phyloP scores from a whole-genome alignment of 2,113 vertebrate genomes.

The Danionella cerebrum region DNA sequence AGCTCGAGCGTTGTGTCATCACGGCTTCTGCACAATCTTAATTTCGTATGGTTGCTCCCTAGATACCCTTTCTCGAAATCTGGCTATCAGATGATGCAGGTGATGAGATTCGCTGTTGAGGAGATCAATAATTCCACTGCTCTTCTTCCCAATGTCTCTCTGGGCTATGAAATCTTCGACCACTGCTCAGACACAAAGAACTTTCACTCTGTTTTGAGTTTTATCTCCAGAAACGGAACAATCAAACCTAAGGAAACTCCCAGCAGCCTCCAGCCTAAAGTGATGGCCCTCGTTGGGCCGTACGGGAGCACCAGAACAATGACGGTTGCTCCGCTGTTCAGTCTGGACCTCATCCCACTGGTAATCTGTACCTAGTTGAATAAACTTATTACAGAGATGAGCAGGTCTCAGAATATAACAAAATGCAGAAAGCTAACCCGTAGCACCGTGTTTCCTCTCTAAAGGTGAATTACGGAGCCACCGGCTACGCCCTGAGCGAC shows the following conservation, averaged over 20 bases:
- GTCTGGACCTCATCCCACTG: slow-evolving; percentile 66
- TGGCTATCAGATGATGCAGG: slow-evolving; percentile 64
- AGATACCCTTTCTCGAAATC: slow-evolving; percentile 49
- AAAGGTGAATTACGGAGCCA: slow-evolving; percentile 74
- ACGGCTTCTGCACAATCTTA: not conserved
- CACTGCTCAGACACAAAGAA: slow-evolving; percentile 59
- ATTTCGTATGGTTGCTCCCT: not conserved
- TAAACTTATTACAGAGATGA: too few relatives aligned
- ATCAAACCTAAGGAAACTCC: slow-evolving; percentile 27
- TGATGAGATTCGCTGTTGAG: slow-evolving; percentile 71
- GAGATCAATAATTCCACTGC: slow-evolving; percentile 77
- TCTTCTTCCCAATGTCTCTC: slow-evolving; percentile 71
- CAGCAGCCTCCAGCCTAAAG: slow-evolving; percentile 35
- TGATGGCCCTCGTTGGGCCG: slow-evolving; percentile 62
- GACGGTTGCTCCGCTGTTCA: slow-evolving; percentile 58
- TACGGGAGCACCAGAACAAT: slow-evolving; percentile 46
- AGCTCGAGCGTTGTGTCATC: too few relatives aligned
- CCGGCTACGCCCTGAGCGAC: slow-evolving; percentile 49
- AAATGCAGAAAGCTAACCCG: too few relatives aligned
- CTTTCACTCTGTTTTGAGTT: slow-evolving; percentile 48
- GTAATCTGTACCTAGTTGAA: too few relatives aligned
- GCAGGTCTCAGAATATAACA: too few relatives aligned
- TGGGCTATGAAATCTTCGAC: slow-evolving; percentile 76
- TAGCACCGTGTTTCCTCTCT: not conserved
- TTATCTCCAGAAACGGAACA: slow-evolving; percentile 47